These are phyloP conservation scores for Eospalax fontanierii DNA, from an alignment of 2,797 vertebrate genomes.

Conservation along the genomic window DNA sequence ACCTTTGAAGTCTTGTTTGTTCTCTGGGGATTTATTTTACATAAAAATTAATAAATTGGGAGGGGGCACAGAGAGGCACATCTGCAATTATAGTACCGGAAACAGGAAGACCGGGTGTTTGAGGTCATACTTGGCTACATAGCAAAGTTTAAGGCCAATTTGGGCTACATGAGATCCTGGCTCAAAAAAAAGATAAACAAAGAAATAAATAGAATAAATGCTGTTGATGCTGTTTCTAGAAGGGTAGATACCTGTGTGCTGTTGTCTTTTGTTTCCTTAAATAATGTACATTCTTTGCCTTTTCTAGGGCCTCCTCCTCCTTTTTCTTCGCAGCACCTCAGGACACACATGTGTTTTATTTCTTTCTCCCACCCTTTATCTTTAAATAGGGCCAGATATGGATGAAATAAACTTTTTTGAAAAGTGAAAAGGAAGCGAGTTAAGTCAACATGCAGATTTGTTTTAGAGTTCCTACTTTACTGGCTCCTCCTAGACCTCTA, in stretches of 20 bases:
- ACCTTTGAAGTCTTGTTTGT: conserved; percentile 2
- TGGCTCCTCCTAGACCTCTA: not conserved
- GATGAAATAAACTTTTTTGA: not conserved
- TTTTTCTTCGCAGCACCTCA: not conserved
- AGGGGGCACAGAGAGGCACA: not conserved
- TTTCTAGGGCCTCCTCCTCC: not conserved
- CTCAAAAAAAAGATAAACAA: not conserved
- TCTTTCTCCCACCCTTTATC: not conserved
- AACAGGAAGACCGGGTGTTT: not conserved
- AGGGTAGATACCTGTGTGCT: not conserved
- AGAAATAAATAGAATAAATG: not conserved
- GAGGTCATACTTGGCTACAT: not conserved
- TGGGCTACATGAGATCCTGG: not conserved
- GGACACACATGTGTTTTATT: too few species aligned
- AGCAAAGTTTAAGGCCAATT: not conserved
- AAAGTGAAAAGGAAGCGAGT: not conserved
- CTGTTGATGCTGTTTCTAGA: not conserved
- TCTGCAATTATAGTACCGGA: not conserved
- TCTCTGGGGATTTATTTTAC: not conserved
- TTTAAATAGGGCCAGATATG: not conserved
- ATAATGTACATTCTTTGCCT: not conserved
- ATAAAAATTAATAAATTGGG: not conserved
- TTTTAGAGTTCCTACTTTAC: not conserved
- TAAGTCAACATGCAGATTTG: not conserved
- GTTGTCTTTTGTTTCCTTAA: not conserved